Evolutionary conservation across 2,888 invertebrate genomes (phyloP).

Genomic region (Neocrepidodera transversa): DNA sequence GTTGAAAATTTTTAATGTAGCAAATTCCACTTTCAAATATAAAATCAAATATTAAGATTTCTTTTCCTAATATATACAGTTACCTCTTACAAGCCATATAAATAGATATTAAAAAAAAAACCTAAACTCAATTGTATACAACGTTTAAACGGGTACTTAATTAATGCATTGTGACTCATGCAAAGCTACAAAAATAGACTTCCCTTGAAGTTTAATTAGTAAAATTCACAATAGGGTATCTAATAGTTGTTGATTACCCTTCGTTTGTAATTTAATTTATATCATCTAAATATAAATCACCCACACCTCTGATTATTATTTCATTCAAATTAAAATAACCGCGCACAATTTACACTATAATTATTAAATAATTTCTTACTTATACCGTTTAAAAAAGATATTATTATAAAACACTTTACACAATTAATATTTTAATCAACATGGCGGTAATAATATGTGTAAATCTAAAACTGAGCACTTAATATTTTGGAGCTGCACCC

Average conservation of each 20-base stretch:
- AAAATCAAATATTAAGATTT: too few species aligned
- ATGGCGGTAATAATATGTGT: conserved; percentile 19
- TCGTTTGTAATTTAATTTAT: background rate
- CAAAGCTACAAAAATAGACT: conserved; percentile 2
- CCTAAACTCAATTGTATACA: background rate
- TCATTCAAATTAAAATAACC: background rate
- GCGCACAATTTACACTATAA: background rate
- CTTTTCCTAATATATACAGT: too few species aligned
- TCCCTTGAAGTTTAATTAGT: conserved; percentile 5
- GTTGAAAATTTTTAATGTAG: too few species aligned
- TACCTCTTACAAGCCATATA: too few species aligned
- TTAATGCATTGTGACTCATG: conserved; percentile 12
- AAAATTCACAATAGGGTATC: background rate
- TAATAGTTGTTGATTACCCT: too few species aligned
- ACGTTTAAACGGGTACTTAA: too few species aligned
- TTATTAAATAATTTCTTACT: too few species aligned
- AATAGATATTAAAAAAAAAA: background rate
- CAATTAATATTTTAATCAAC: conserved; percentile 23
- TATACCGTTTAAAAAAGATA: too few species aligned
- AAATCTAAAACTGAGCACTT: conserved; percentile 14
- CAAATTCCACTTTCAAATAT: too few species aligned
- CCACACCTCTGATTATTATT: background rate
- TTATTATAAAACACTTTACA: conserved; percentile 16
- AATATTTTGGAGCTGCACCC: conserved; percentile 16
- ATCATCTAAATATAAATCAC: background rate